Base-by-base conservation (phyloP, 2,113 vertebrate species). In the Erinaceus europaeus region DNA sequence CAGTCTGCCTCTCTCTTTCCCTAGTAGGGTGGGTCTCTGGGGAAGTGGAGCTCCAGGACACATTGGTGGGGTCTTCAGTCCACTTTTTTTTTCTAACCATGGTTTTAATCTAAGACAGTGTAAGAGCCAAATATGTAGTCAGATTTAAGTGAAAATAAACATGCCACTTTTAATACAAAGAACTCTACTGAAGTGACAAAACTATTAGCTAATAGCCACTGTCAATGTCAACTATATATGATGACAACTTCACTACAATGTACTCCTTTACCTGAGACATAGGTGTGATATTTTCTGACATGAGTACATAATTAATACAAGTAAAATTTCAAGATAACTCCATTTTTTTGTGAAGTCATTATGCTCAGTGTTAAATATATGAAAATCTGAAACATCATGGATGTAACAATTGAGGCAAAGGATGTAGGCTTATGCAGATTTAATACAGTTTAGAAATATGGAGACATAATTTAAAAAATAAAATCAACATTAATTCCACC, bases 91-190 rank as follows among this genome's bases (percentile, higher is more conserved):
- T n/a, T n/a, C n/a, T n/a, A n/a, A n/a, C n/a, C n/a, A n/a, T n/a
- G n/a, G n/a, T n/a, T n/a, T n/a, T n/a, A n/a, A n/a, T n/a, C n/a
- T n/a, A 84, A 25, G 4, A 69, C 40, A 86, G 68, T 73, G 53
- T 73, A 86, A 86, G 74, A 3, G 38, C 46, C 2, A 55, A 36
- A 71, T 36, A 77, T 64, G 40, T 27, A 71, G 86, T 27, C 14
- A 78, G 78, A 86, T 50, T 74, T 67, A 86, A 89, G 15, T 72
- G 84, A 59, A 73, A 72, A 44, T 91, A 73, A 27, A 12, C 72
- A 55, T 32, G 46, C 14, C 18, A 55, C 80, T 68, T 88, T 88
- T 46, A 55, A 52, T 15, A 78, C 29, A 89, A 52, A 88, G 57
- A 48, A 74, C 23, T 71, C 48, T 71, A 27, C 4, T 65, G 42